These are phyloP conservation scores for Eriosoma lanigerum DNA, from an alignment of 1,140 invertebrate species.

Conservation along the genomic window DNA sequence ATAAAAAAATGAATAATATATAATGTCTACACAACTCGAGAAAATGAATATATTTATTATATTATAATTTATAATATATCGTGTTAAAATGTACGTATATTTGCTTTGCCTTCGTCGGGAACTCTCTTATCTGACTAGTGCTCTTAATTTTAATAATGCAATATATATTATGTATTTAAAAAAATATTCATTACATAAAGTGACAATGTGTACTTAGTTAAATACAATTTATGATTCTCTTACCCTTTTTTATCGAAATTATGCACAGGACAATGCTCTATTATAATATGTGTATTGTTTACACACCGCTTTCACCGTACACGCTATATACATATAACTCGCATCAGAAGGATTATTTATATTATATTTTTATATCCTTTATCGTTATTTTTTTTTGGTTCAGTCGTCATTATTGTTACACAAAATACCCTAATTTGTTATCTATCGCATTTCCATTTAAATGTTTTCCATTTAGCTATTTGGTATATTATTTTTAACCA, in stretches of 20 bases:
- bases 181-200: neutral
- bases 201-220: conserved; percentile 1
- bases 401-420: neutral
- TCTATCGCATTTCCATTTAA: no score
- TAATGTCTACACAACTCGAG: no score
- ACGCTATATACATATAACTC: neutral
- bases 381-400: neutral
- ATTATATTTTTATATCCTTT: neutral
- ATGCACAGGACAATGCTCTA: conserved; percentile 8
- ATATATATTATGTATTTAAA: neutral
- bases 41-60: no score
- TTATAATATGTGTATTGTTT: neutral
- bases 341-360: neutral
- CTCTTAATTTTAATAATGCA: neutral
- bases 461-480: no score
- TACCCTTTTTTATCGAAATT: neutral
- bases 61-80: no score
- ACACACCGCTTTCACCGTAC: neutral
- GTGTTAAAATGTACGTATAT: neutral
- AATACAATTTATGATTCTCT: conserved; percentile 14
- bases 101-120: neutral
- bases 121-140: conserved; percentile 1
- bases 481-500: neutral
- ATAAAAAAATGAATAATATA: no score
- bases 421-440: neutral